Base-by-base conservation (phyloP, 2,113 vertebrate genomes). In the Tachycineta bicolor region DNA sequence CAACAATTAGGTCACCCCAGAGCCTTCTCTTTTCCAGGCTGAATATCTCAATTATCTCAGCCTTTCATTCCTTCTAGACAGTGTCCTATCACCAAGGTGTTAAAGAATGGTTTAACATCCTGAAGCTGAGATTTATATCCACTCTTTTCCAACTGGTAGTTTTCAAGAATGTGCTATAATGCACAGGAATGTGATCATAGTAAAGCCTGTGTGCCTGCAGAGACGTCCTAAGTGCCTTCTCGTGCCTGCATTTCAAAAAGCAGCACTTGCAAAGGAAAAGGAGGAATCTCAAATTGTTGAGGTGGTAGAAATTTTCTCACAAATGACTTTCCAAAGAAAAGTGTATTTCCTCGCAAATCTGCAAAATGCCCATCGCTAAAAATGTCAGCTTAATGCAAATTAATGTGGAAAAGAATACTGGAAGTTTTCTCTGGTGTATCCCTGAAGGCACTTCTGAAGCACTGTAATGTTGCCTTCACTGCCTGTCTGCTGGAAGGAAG, bases 301-400 rank as follows among this genome's bases (percentile, higher is more conserved):
- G 22, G 31, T 16, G 21, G 69, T 50, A 70, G 47, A 62, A 94
- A 70, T 73, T 83, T 88, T 78, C 76, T 84, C 60, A 37, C 33
- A 71, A 90, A 33, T 46, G 0, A 12, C 26, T 77, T 95, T 87
- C 33, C 69, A 68, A 77, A 91, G 28, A 21, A 86, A 85, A 73
- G 25, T 12, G 3, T 10, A 14, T 90, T 75, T 85, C 49, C 76
- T 88, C 49, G 28, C 33, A 79, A 41, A 79, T 71, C 41, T 71
- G 39, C 49, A 75, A 84, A 87, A 75, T 69, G 34, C 8, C 34
- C 33, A 39, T 92, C 18, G 10, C 31, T 26, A 84, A 46, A 83
- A 91, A 86, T 29, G 44, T 91, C 81, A 91, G 10, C 60, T 83
- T 65, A 76, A 87, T 74, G 73, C 25, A 87, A 94, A 90, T 87